phyloP scores from a whole-genome alignment of 2,888 invertebrate species.

The Lochmaea capreae region DNA sequence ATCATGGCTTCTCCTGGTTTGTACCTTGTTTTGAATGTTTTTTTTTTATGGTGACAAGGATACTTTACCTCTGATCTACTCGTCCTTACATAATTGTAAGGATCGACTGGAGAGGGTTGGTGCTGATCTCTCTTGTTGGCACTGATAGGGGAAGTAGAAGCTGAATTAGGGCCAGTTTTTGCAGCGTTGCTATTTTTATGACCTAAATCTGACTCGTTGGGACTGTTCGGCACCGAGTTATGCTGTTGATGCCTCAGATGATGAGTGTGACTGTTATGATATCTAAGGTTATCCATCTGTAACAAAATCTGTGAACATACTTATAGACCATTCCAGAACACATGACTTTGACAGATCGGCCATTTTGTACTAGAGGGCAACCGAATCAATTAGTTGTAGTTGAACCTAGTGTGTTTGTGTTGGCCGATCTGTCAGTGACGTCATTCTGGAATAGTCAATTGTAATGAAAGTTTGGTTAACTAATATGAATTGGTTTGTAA shows the following conservation, averaged over 20 bases:
- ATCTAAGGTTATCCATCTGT: slow-evolving; percentile 63
- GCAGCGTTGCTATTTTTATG: slow-evolving; percentile 56
- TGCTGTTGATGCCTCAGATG: slow-evolving; percentile 63
- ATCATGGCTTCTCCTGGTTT: too few species aligned
- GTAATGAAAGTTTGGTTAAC: neutral
- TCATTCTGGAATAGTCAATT: too few species aligned
- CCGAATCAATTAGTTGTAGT: too few species aligned
- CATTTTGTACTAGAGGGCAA: too few species aligned
- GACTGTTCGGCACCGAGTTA: slow-evolving; percentile 79
- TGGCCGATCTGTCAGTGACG: too few species aligned
- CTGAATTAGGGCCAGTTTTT: slow-evolving; percentile 67
- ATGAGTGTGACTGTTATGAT: slow-evolving; percentile 68
- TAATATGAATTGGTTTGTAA: too few species aligned
- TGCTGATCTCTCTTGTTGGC: slow-evolving; percentile 67
- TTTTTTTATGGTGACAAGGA: neutral
- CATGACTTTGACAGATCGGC: too few species aligned
- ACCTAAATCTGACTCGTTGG: slow-evolving; percentile 74
- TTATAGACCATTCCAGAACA: neutral
- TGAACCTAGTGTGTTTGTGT: too few species aligned
- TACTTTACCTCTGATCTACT: slow-evolving; percentile 74
- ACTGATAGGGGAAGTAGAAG: slow-evolving; percentile 69
- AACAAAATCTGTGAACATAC: slow-evolving; percentile 19
- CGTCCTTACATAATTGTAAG: slow-evolving; percentile 77
- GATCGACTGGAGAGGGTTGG: slow-evolving; percentile 52
- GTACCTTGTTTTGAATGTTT: neutral